phyloP scores from a whole-genome alignment of 2,113 vertebrate genomes.

The Egretta garzetta region DNA sequence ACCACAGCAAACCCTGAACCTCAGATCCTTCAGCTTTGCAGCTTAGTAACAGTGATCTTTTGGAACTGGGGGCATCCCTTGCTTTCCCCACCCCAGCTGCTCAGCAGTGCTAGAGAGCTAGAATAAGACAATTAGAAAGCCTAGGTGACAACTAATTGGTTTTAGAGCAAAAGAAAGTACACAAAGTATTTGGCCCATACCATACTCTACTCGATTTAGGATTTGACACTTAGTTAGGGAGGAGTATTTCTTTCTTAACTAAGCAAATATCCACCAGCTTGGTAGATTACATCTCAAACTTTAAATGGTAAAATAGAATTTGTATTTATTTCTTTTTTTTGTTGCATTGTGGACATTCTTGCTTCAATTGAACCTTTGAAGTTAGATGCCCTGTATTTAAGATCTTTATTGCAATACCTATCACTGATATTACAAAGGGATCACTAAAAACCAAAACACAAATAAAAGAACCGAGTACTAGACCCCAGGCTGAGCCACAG shows the following conservation, averaged over 20 bases:
- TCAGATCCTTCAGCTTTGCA: not conserved
- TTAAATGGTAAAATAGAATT: not conserved
- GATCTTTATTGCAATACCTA: not conserved
- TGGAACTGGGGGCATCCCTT: not conserved
- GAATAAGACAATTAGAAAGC: not conserved
- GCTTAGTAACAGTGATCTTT: not conserved
- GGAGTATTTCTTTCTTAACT: not conserved
- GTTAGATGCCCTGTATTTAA: not conserved
- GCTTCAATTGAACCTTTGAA: not conserved
- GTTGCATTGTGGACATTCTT: not conserved
- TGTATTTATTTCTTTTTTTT: not conserved
- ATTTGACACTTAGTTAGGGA: not conserved
- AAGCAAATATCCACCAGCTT: not conserved
- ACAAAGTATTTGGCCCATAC: not conserved
- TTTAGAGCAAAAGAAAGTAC: not conserved
- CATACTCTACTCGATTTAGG: not conserved
- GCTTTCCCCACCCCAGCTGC: not conserved
- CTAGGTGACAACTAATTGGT: not conserved
- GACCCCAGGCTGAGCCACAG: not conserved
- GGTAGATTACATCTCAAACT: not conserved
- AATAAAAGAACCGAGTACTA: not conserved
- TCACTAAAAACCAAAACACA: not conserved
- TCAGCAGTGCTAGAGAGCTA: not conserved
- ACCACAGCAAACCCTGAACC: not conserved
- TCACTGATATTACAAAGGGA: not conserved